Base-by-base conservation (phyloP, 2,113 vertebrate genomes). In the Haemorhous mexicanus region DNA sequence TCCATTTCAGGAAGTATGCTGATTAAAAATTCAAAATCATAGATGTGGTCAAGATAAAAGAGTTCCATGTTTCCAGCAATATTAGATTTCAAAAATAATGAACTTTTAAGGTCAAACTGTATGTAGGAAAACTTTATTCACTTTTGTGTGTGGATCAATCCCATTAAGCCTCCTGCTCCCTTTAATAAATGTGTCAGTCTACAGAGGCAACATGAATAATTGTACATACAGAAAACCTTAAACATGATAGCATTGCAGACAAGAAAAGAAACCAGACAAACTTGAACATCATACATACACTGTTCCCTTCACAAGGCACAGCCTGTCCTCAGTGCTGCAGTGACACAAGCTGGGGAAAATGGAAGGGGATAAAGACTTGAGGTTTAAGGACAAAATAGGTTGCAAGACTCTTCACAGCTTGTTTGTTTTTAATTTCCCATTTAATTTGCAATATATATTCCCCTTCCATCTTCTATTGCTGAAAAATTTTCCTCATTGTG, bases 41-140 rank as follows among this genome's bases (percentile, higher is more conserved):
- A 59, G 18, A 39, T 26, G 10, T n/a, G 35, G 28, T 30, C 35
- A 79, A 77, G 62, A n/a, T 70, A 64, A 63, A 87, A 77, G 63
- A 53, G 8, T 69, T 93, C 58, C 10, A 64, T 70, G 44, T 67
- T 93, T 87, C 33, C 62, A 89, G 84, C 4, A 8, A 84, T 52
- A 78, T 16, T 97, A 97, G 73, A 59, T 97, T 94, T 96, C 49
- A 26, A 94, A 89, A 97, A 56, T 97, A 97, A 98, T 96, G 76
- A 97, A 97, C 81, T 97, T 97, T 70, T 96, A n/a, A 89, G 93
- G 97, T 97, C 94, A 95, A 89, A 96, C 59, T 67, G 59, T 35
- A 6, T 52, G 20, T 46, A 52, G 95, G 96, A 75, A 81, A 63
- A 58, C 35, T 23, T 72, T 37, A 62, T 46, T 89, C 39, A 32